Conservation (phyloP, 1,140 invertebrate genomes). For the Mylabris phalerata region DNA sequence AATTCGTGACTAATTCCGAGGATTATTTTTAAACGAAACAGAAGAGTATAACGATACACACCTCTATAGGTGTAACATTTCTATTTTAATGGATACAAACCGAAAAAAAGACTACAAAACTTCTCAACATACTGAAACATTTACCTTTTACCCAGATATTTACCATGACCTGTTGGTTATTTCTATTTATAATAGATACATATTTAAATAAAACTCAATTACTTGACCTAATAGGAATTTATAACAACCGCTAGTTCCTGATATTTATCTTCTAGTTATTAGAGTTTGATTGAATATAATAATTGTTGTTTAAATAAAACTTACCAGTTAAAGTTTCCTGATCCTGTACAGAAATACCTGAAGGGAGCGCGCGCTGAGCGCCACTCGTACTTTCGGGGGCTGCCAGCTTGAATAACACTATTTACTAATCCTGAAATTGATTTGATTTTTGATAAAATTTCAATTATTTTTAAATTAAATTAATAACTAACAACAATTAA, state of each 20-base stretch:
- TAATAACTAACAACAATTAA: no score
- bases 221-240: neutral
- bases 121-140: no score
- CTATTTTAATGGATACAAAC: no score
- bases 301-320: conserved; percentile 4
- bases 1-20: no score
- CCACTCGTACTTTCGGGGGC: conserved; percentile 49
- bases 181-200: neutral
- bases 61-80: no score
- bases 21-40: no score
- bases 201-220: neutral
- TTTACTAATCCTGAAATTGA: conserved; percentile 32
- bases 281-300: neutral
- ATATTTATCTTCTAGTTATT: neutral
- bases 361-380: conserved; percentile 42
- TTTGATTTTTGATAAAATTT: no score
- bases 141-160: no score
- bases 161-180: no score
- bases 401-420: conserved; percentile 47
- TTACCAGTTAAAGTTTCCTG: conserved; percentile 50
- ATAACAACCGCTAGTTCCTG: neutral
- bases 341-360: conserved; percentile 39
- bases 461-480: no score
- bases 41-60: no score
- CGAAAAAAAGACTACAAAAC: no score